Conservation (phyloP, 2,888 invertebrate genomes). For the Keiferia lycopersicella region DNA sequence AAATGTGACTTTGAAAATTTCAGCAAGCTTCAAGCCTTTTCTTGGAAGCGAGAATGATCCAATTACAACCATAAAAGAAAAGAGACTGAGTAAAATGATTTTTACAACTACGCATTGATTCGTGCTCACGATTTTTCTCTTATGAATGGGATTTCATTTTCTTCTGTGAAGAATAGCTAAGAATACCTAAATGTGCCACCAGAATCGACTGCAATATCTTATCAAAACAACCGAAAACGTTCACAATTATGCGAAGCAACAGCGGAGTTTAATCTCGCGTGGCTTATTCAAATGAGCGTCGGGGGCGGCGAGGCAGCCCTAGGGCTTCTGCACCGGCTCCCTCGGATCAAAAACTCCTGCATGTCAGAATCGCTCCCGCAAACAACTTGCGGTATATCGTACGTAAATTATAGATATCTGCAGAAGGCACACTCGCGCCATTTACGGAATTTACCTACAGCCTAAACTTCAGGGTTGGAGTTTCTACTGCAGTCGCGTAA, state of each 20-base stretch:
- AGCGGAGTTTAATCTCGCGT: slow-evolving; percentile 39
- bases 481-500: too few relatives aligned
- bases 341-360: slow-evolving; percentile 45
- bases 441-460: too few relatives aligned
- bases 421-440: too few relatives aligned
- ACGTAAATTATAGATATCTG: too few relatives aligned
- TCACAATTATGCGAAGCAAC: slow-evolving; percentile 32
- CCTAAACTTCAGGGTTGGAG: too few relatives aligned
- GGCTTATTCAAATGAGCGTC: slow-evolving; percentile 47
- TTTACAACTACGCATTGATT: too few relatives aligned
- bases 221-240: slow-evolving; percentile 28
- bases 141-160: too few relatives aligned
- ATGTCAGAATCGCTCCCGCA: slow-evolving; percentile 51
- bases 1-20: not conserved
- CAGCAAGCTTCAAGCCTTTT: not conserved
- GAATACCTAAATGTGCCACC: too few relatives aligned
- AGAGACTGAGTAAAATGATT: too few relatives aligned
- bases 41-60: not conserved
- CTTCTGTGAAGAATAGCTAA: too few relatives aligned
- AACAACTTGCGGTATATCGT: slow-evolving; percentile 46
- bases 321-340: slow-evolving; percentile 39
- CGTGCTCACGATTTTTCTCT: too few relatives aligned
- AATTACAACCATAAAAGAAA: too few relatives aligned
- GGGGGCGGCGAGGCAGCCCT: slow-evolving; percentile 41
- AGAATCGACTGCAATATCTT: slow-evolving; percentile 14